Conservation (phyloP, 2,113 vertebrate species). For the Anguilla japonica region DNA sequence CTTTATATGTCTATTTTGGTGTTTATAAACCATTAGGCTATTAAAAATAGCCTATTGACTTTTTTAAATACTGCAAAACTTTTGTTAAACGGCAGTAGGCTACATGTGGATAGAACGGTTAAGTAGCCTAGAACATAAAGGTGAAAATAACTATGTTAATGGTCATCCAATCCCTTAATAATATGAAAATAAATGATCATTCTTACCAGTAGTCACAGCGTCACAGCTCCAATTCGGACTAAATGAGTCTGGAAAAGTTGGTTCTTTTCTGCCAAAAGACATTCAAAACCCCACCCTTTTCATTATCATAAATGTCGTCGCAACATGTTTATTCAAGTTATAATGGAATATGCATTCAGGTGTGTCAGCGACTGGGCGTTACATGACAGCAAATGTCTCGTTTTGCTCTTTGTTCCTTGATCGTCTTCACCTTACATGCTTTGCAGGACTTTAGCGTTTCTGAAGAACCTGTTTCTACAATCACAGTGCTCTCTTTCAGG, state of each 20-base stretch:
- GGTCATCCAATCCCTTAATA: not conserved
- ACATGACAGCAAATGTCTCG: not conserved
- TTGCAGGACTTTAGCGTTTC: not conserved
- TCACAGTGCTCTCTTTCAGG: not conserved
- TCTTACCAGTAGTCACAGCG: not conserved
- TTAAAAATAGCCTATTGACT: too few relatives aligned
- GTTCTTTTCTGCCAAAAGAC: not conserved
- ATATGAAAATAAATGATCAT: not conserved
- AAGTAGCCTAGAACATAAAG: too few relatives aligned
- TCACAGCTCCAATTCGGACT: not conserved
- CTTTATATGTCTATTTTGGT: not conserved
- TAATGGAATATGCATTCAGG: constrained; percentile 20
- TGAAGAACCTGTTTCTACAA: constrained; percentile 17
- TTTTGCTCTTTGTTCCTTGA: not conserved
- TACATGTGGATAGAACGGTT: too few relatives aligned
- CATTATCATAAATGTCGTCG: not conserved
- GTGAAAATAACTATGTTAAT: not conserved
- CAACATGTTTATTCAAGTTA: not conserved
- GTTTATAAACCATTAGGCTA: not conserved
- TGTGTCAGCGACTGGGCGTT: constrained; percentile 14
- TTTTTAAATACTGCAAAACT: too few relatives aligned
- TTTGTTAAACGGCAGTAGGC: too few relatives aligned
- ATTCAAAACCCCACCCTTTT: not conserved
- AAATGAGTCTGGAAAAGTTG: not conserved
- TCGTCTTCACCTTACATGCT: not conserved